Base-by-base conservation (phyloP, 2,888 invertebrate genomes). In the Gymnosoma rotundatum region DNA sequence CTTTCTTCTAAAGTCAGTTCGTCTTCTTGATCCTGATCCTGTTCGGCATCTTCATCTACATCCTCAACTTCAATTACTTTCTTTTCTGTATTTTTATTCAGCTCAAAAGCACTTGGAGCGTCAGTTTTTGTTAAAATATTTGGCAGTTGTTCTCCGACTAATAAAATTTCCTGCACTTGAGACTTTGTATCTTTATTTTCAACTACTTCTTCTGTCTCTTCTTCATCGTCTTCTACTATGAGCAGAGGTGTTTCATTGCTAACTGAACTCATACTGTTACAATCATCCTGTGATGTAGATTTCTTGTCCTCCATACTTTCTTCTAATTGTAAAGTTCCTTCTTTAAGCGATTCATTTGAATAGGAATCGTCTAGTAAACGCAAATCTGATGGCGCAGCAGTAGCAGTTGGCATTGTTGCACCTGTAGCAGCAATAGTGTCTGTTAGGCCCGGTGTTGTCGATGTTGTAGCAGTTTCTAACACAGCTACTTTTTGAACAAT, bases 401-500 rank as follows among this genome's bases (percentile, higher is more conserved):
- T 21, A 20, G 64, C 66, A 4, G 42, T 21, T 6, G 25, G 1
- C 10, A 12, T 20, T 52, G 38, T 2, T 42, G 56, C 21, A 0
- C 8, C 36, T 1, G n/a, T 16, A 32, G 36, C 12, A 14, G 48
- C 8, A 7, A 67, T 58, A 4, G 61, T 12, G 21, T 42, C 38
- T 32, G 50, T 60, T 56, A 58, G 32, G 12, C 8, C 12, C 54
- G 61, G 25, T 8, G 60, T 36, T 73, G 69, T 36, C 12, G 75
- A 16, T 48, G 70, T 54, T 18, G 76, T 20, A n/a, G 18, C n/a
- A n/a, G 78, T 45, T 64, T 79, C 78, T 48, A 73, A 21, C 0
- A 18, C 81, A 6, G 75, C 76, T 9, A 86, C 90, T 52, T 89
- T 91, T 83, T 92, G 92, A 0, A 93, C 91, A 75, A 92, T 92